Evolutionary conservation across 2,888 invertebrate species (phyloP), one percentile per base, ranked within the genome.

Genomic region (Drosophila sordidula): DNA sequence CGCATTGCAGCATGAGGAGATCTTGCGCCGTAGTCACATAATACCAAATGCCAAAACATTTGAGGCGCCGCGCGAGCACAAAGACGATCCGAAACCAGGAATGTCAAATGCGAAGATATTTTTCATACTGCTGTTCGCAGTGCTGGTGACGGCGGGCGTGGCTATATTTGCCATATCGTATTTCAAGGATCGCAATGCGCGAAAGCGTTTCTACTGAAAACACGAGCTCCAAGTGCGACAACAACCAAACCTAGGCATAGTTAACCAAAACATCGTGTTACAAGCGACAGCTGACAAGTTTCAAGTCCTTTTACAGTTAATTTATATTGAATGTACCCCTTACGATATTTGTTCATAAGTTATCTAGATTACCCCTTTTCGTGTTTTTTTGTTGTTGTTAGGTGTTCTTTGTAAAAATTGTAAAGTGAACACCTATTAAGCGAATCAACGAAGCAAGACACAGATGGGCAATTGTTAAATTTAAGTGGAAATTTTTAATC

Each of bases 81-180:
- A 97, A 0, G 97, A 98, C 0, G 98, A 99, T 92, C 94, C 95
- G 0, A 97, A 97, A 87, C 97, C 97, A 1, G 95, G 97, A 22
- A 94, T 98, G 94, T 97, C 98, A 4, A 98, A 98, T 52, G 94
- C 98, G 57, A 98, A 98, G 71, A 95, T 98, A 55, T 98, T 99
- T 93, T 93, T 98, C 3, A 94, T 98, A 69, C 95, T 99, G 93
- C 94, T 99, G 79, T 94, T 96, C 54, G 96, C 96, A 12, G 95
- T 98, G 54, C 94, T 99, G 26, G 96, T 96, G 3, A 92, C 98
- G 9, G 96, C 97, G 44, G 97, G 96, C 0, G 94, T 96, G 71
- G 95, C 96, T 0, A 96, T 98, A 3, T 94, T 98, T 57, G 98
- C 96, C 29, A 96, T 98, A 70, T 96, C 98, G 94, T 96, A 97